Conservation (phyloP, 2,888 invertebrate genomes). For the Fabriciana adippe region DNA sequence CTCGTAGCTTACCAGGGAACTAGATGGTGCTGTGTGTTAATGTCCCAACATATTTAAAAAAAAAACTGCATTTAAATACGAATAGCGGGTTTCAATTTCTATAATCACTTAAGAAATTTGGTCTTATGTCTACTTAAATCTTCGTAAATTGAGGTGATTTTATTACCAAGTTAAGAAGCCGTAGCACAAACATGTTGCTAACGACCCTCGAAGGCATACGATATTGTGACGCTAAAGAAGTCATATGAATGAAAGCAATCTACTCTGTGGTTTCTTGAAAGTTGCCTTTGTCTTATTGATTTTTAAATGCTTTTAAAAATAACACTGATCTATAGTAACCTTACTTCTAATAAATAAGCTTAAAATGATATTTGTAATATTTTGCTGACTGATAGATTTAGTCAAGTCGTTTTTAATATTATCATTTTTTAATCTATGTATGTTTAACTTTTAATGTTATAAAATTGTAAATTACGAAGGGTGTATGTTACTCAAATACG, state of each 20-base stretch:
- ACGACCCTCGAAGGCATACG: slow-evolving; percentile 23
- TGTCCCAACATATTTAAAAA: too few species aligned
- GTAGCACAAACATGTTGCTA: slow-evolving; percentile 23
- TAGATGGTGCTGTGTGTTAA: too few species aligned
- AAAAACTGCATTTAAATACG: background rate
- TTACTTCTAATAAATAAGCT: background rate
- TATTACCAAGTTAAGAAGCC: slow-evolving; percentile 21
- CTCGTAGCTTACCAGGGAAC: too few species aligned
- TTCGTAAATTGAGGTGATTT: background rate
- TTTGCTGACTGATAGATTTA: too few species aligned
- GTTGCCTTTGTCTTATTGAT: slow-evolving; percentile 8
- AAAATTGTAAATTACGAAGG: too few species aligned
- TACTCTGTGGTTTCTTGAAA: slow-evolving; percentile 31
- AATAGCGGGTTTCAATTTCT: background rate
- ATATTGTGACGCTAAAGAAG: slow-evolving; percentile 34
- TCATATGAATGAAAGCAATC: slow-evolving; percentile 34
- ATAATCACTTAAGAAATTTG: background rate
- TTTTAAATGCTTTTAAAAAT: slow-evolving; percentile 4
- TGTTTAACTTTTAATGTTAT: too few species aligned
- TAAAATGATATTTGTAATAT: too few species aligned
- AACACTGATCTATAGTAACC: background rate
- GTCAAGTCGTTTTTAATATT: too few species aligned
- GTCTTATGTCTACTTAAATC: background rate
- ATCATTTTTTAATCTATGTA: too few species aligned
- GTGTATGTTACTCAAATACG: too few species aligned